Base-by-base conservation (phyloP, 2,888 invertebrate genomes). In the Notodonta dromedarius region DNA sequence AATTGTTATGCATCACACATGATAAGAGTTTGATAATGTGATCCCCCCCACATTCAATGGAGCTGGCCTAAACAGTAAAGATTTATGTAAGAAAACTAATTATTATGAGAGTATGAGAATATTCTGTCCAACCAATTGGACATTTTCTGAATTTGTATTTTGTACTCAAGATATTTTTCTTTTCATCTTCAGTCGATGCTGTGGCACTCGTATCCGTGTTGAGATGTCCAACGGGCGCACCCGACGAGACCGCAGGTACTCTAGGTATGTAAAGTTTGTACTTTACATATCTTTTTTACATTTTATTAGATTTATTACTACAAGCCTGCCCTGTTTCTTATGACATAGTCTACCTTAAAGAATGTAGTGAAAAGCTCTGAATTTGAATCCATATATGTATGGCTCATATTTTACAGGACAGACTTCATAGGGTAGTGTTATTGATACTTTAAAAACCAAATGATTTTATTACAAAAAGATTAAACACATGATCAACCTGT, bases 211-310 rank as follows among this genome's bases (percentile, higher is more conserved):
- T 80, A 97, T 98, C 59, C 95, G 98, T 66, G 98, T 98, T 14
- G 98, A 98, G 93, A 98, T 98, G 98, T 98, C 98, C 0, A 97
- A 97, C 69, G 98, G 98, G 0, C 95, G 97, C 75, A 97, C 97
- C 58, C 94, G 97, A 58, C 95, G 95, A 74, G 96, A 96, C 61
- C 96, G 96, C 62, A 95, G 95, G 69, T 90, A 88, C 68, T 83
- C 82, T 39, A 82, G 81, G n/a, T 85, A 77, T 70, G 63, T 70
- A 58, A 39, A 61, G 63, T 63, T 5, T 53, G 59, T 1, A 12
- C 39, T 62, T 35, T 61, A 61, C 59, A 42, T 59, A 59, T 48
- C 42, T 61, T 64, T 57, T 65, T 62, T 59, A 56, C 62, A 59
- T 53, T 57, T 62, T 63, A 52, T 56, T 65, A 53, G 11, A 70